Base-by-base conservation (phyloP, 2,797 vertebrate genomes). In the Smutsia gigantea region DNA sequence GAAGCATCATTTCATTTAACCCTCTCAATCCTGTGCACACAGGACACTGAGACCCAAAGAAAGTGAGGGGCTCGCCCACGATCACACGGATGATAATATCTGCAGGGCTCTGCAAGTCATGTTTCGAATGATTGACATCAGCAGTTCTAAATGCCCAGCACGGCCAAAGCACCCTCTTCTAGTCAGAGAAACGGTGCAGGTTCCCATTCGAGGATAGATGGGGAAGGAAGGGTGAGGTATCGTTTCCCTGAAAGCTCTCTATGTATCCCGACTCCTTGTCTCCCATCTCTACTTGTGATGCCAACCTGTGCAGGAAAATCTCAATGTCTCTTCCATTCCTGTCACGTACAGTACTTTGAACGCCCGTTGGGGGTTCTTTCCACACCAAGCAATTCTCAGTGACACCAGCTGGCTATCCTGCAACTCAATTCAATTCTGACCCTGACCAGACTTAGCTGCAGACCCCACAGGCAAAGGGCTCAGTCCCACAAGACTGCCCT, bases 211-310 rank as follows among this genome's bases (percentile, higher is more conserved):
- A 23, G 79, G 59, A 74, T 0, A 46, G 57, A 46, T 12, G 39
- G 49, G 7, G 37, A 59, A 53, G 55, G 29, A 53, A 17, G 0
- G 0, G 55, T 8, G 31, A 23, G 1, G 1, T 3, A 4, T 8
- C 0, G 0, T 49, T 53, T 42, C 7, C 89, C 59, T 13, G 15
- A 68, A 71, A 53, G 55, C 53, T 64, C 57, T 75, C 39, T 23
- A 4, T 23, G 4, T 12, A 55, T 53, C 78, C 55, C 7, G 27
- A n/a, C 1, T n/a, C 51, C 19, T 72, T 4, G 2, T 4, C 69
- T 69, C 51, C 25, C 10, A 0, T 87, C 75, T 59, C 85, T 53
- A 8, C 39, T 49, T 42, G 2, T 57, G 74, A 27, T 18, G 2
- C 53, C 51, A 79, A n/a, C 42, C 19, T 42, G 27, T 9, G 37